Conservation (phyloP, 1,140 invertebrate species). For the Aphelenchoides fujianensis region DNA sequence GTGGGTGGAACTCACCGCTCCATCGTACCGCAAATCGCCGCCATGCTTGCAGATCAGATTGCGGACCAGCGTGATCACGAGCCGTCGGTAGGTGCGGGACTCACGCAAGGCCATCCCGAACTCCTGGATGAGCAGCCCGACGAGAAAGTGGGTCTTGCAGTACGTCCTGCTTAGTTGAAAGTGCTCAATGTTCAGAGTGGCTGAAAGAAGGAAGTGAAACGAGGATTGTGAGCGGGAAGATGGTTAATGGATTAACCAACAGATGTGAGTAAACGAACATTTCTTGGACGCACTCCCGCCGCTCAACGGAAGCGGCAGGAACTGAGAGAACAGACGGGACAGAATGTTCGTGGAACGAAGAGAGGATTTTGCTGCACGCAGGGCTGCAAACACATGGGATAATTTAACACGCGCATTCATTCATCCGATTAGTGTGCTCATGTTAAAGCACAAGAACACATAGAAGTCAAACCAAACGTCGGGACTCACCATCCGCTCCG, state of each 20-base stretch:
- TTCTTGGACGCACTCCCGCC: constrained; percentile 8
- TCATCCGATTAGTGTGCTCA: not conserved
- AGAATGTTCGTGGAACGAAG: constrained; percentile 8
- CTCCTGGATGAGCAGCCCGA: constrained; percentile 74
- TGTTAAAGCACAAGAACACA: not conserved
- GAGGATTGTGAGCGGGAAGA: constrained; percentile 19
- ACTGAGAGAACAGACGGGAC: constrained; percentile 14
- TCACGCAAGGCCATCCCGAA: constrained; percentile 78
- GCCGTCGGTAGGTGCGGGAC: constrained; percentile 74
- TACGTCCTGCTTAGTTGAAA: constrained; percentile 75
- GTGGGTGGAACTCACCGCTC: constrained; percentile 64
- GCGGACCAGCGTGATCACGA: constrained; percentile 75
- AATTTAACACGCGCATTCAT: not conserved
- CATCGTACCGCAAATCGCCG: constrained; percentile 79
- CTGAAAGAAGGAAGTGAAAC: constrained; percentile 21
- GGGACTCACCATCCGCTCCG: not conserved
- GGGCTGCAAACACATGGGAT: not conserved
- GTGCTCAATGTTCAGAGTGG: constrained; percentile 63
- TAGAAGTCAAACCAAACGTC: too few species aligned
- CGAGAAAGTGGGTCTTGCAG: constrained; percentile 81
- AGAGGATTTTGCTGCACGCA: not conserved
- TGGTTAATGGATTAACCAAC: constrained; percentile 45
- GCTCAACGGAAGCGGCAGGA: constrained; percentile 5
- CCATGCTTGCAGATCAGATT: constrained; percentile 88
- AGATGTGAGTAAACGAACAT: constrained; percentile 26